Evolutionary conservation across 2,113 vertebrate genomes (phyloP).

Genomic region (Salvelinus namaycush): DNA sequence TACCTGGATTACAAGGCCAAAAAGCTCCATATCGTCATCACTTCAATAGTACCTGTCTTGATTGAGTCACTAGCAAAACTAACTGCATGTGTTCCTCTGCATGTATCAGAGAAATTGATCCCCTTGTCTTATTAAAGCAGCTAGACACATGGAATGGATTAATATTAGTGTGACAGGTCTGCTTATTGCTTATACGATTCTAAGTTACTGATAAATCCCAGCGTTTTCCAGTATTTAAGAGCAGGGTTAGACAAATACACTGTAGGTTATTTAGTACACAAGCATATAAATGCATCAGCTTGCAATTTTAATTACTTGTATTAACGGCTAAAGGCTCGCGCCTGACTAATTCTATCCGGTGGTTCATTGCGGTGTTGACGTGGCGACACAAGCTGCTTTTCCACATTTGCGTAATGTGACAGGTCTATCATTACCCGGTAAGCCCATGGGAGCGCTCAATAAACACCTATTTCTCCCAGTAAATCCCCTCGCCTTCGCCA

Average conservation of each 20-base stretch:
- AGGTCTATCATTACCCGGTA: slow-evolving; percentile 84
- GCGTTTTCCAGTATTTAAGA: slow-evolving; percentile 55
- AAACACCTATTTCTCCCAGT: slow-evolving; percentile 82
- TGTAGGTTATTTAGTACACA: slow-evolving; percentile 81
- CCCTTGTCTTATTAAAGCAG: slow-evolving; percentile 62
- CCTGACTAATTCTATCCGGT: slow-evolving; percentile 78
- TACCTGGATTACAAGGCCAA: slow-evolving; percentile 61
- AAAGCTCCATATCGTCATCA: slow-evolving; percentile 31
- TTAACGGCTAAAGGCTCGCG: slow-evolving; percentile 80
- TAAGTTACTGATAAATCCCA: slow-evolving; percentile 71
- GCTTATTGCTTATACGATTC: slow-evolving; percentile 49
- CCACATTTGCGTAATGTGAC: slow-evolving; percentile 83
- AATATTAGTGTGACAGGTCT: slow-evolving; percentile 67
- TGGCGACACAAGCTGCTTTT: slow-evolving; percentile 69
- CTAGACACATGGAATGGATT: slow-evolving; percentile 61
- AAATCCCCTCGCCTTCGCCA: slow-evolving; percentile 73
- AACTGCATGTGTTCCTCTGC: slow-evolving; percentile 55
- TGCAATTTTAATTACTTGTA: slow-evolving; percentile 80
- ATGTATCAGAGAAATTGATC: slow-evolving; percentile 59
- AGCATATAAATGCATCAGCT: slow-evolving; percentile 76
- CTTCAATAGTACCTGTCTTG: slow-evolving; percentile 54
- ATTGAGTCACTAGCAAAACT: slow-evolving; percentile 54
- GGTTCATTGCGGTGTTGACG: slow-evolving; percentile 57
- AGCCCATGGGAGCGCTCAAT: slow-evolving; percentile 80
- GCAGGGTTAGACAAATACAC: slow-evolving; percentile 74